Conservation (phyloP, 2,797 vertebrate species). For the Falco columbarius region DNA sequence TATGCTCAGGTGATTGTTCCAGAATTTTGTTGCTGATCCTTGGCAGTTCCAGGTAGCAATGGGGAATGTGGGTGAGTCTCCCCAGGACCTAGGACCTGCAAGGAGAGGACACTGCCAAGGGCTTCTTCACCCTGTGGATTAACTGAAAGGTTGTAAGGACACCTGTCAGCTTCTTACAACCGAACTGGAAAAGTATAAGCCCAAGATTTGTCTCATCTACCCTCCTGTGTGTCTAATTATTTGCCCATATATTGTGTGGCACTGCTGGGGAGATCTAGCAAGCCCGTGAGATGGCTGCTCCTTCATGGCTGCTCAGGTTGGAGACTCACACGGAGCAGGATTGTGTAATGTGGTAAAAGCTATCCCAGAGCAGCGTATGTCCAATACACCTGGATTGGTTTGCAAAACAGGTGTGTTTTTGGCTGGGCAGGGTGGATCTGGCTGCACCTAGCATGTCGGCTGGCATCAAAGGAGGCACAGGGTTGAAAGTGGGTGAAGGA, state of each 20-base stretch:
- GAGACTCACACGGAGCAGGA: background rate
- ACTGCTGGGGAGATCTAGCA: background rate
- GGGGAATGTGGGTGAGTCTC: background rate
- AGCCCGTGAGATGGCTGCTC: background rate
- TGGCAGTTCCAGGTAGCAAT: background rate
- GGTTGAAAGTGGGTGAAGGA: conserved; percentile 67
- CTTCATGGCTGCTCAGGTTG: background rate
- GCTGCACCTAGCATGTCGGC: background rate
- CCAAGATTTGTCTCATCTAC: background rate
- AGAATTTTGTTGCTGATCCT: background rate
- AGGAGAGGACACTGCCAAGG: background rate
- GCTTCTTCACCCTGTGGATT: background rate
- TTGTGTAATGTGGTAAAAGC: background rate
- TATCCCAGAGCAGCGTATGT: background rate
- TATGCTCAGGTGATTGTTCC: background rate
- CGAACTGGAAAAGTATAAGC: background rate
- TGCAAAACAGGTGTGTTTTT: conserved; percentile 55
- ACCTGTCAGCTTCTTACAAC: background rate
- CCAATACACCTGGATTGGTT: background rate
- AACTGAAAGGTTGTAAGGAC: background rate
- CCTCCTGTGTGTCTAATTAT: background rate
- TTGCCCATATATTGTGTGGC: background rate
- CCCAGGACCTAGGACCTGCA: background rate
- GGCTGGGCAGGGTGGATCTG: conserved; percentile 56
- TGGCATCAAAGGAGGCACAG: conserved; percentile 62